phyloP scores from a whole-genome alignment of 2,113 vertebrate species.

The Centropus bengalensis region DNA sequence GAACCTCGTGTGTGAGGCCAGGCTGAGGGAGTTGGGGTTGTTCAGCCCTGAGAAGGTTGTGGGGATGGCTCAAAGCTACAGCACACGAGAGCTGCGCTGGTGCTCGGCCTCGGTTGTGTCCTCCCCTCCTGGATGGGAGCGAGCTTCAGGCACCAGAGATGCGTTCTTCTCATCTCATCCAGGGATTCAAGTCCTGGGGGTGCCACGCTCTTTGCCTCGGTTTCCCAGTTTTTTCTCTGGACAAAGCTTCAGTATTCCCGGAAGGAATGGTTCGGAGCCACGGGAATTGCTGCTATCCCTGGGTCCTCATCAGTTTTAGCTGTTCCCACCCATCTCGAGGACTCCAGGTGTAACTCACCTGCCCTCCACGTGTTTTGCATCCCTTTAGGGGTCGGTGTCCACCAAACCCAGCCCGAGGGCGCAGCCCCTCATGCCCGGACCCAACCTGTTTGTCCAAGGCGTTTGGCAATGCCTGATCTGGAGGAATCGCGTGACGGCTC shows the following conservation, averaged over 20 bases:
- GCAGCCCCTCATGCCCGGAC: background rate
- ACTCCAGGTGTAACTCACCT: background rate
- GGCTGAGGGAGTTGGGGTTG: too few relatives aligned
- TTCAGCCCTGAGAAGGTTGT: too few relatives aligned
- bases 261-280: background rate
- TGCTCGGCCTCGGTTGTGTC: background rate
- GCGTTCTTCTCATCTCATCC: rapidly evolving
- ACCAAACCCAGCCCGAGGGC: background rate
- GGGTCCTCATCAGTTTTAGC: background rate
- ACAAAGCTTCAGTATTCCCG: rapidly evolving
- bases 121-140: background rate
- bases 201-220: background rate
- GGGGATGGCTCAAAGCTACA: background rate
- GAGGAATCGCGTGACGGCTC: background rate
- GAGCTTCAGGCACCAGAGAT: background rate
- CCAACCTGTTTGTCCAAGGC: background rate
- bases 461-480: background rate
- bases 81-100: background rate
- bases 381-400: background rate
- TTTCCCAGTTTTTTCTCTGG: background rate
- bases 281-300: rapidly evolving
- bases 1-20: too few relatives aligned
- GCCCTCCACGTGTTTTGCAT: background rate
- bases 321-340: rapidly evolving
- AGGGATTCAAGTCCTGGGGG: too few relatives aligned